Conservation (phyloP, 2,888 invertebrate species). For the Mythimna albipuncta region DNA sequence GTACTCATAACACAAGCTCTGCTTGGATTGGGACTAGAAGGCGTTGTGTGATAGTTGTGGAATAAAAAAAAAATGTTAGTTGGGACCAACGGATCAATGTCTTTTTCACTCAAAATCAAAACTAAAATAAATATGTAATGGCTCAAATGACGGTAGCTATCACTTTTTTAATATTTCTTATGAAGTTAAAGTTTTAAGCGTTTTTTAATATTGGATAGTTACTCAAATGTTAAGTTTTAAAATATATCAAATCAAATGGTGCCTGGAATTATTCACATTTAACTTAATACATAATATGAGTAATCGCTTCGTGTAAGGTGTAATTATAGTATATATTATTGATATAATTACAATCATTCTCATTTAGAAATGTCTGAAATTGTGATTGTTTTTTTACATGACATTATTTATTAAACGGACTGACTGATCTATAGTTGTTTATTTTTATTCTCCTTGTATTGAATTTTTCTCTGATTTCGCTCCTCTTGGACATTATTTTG, state of each 20-base stretch:
- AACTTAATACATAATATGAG: conserved; percentile 57
- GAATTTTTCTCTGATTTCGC: too few relatives aligned
- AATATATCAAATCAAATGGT: conserved; percentile 72
- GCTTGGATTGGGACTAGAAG: too few relatives aligned
- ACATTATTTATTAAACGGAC: conserved; percentile 88
- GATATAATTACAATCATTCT: conserved; percentile 67
- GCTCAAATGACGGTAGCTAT: not conserved
- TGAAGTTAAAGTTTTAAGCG: not conserved
- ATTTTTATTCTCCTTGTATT: conserved; percentile 37
- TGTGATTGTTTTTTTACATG: conserved; percentile 83
- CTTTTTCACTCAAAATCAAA: too few relatives aligned
- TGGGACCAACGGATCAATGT: too few relatives aligned
- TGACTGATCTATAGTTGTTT: conserved; percentile 76
- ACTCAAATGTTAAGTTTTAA: conserved; percentile 47
- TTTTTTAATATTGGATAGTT: conserved; percentile 39
- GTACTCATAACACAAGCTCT: too few relatives aligned
- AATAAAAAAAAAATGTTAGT: too few relatives aligned
- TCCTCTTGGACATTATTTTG: too few relatives aligned
- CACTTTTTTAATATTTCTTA: conserved; percentile 6
- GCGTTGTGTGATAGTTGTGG: too few relatives aligned
- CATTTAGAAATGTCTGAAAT: conserved; percentile 64
- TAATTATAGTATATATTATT: conserved; percentile 61
- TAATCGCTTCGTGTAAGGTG: conserved; percentile 63
- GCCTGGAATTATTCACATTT: conserved; percentile 68
- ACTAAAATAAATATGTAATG: not conserved